A percentile compares a stretch with the other conserved stretches of the same genome.
Evolutionary conservation across 2,888 invertebrate genomes (phyloP).

Genomic region (Elmis aenea): DNA sequence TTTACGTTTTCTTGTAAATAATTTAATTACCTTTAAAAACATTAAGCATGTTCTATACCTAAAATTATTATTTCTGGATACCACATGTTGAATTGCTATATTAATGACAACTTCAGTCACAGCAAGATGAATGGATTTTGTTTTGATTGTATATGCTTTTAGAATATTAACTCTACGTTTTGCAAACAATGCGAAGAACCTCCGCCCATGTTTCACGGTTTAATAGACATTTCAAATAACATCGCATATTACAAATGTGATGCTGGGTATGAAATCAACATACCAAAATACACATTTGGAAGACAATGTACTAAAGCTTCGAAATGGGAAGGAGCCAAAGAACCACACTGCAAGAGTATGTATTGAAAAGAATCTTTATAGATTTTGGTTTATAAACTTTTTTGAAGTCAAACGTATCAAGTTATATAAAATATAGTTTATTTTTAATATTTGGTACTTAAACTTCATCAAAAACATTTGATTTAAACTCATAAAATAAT

Average conservation of each 20-base stretch:
- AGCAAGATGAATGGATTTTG: slow-evolving; percentile 7
- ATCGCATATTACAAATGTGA: slow-evolving; percentile 49
- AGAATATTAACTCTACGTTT: slow-evolving; percentile 50
- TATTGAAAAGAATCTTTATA: too few species aligned
- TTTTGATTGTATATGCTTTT: too few species aligned
- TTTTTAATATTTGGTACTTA: too few species aligned
- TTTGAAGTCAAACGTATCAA: too few species aligned
- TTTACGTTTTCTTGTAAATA: too few species aligned
- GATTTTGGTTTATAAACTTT: too few species aligned
- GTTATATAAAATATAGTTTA: too few species aligned
- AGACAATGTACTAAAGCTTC: slow-evolving; percentile 51
- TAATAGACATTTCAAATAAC: slow-evolving; percentile 44
- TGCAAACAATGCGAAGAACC: slow-evolving; percentile 51
- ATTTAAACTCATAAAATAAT: slow-evolving; percentile 1
- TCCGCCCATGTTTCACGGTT: slow-evolving; percentile 45
- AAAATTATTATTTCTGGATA: too few species aligned
- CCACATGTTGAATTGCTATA: too few species aligned
- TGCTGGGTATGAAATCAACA: slow-evolving; percentile 40
- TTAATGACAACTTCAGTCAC: too few species aligned
- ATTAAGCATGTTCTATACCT: too few species aligned
- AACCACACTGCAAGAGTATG: slow-evolving; percentile 50
- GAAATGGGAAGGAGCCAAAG: slow-evolving; percentile 49
- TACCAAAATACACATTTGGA: slow-evolving; percentile 29
- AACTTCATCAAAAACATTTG: slow-evolving; percentile 1
- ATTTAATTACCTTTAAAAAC: too few species aligned